phyloP scores from a whole-genome alignment of 2,797 vertebrate genomes.

The Hafferia zeledoni region DNA sequence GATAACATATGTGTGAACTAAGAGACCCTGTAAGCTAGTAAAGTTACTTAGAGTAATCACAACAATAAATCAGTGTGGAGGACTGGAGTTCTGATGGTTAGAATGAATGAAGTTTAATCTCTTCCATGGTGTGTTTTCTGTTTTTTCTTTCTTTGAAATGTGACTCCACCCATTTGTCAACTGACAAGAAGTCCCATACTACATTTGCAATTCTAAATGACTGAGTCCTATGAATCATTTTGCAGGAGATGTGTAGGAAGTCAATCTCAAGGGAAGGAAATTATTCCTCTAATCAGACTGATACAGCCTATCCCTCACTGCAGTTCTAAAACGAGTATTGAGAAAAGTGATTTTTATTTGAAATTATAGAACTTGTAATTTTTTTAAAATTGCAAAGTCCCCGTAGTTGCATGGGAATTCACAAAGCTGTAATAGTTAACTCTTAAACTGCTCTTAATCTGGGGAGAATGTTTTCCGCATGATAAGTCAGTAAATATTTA shows the following conservation, averaged over 20 bases:
- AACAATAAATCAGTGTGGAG: background rate
- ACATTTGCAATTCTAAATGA: constrained; percentile 60
- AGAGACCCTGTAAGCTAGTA: background rate
- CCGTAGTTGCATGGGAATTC: background rate
- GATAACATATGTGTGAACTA: background rate
- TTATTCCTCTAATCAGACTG: constrained; percentile 28
- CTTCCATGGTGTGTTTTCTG: background rate
- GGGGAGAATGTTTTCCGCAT: accelerated
- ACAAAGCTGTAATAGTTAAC: background rate
- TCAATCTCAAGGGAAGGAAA: constrained; percentile 11
- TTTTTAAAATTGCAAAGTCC: background rate
- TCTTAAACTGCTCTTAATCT: background rate
- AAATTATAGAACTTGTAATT: background rate
- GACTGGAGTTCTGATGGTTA: background rate
- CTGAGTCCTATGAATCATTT: constrained; percentile 43
- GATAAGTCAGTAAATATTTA: background rate
- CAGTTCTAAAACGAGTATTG: background rate
- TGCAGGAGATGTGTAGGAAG: constrained; percentile 38
- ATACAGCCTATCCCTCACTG: background rate
- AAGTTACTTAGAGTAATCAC: background rate
- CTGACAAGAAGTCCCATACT: constrained; percentile 28
- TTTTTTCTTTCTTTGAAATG: constrained; percentile 14
- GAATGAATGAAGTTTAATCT: background rate
- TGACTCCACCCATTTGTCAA: constrained; percentile 51
- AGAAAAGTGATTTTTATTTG: background rate